Evolutionary conservation across 2,888 invertebrate species (phyloP), one percentile per base, ranked within the genome.

Genomic region (Drosophila rubida): DNA sequence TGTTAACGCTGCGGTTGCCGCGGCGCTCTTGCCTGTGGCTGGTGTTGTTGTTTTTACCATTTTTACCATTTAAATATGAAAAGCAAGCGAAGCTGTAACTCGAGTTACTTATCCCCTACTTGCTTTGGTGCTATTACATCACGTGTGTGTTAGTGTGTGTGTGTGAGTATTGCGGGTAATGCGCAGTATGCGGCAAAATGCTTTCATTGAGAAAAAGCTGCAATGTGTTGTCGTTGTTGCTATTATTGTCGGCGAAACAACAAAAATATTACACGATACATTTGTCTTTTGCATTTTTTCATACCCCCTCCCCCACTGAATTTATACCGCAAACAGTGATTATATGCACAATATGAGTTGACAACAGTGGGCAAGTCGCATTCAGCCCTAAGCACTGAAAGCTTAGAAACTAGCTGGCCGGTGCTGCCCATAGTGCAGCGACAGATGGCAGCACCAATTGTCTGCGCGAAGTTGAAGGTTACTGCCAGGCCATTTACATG

Each of bases 121-220:
- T 51, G 57, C 78, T 75, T 88, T 83, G 80, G 77, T 44, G 75
- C 57, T 70, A 71, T 84, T 84, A 84, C 83, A 78, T 84, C 88
- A 84, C 65, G 45, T 45, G 41, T 23, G 19, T 51, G 54, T 25
- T 46, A 51, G 42, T 51, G 11, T 50, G 44, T 37, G 19, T 42
- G 48, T 50, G 22, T 42, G 51, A 11, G 39, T 48, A 9, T 22
- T 45, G 44, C 60, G 64, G 59, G 60, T 48, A 71, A 70, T 79
- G 64, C 75, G 67, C 76, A 78, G 78, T 75, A 79, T 79, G 78
- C 78, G 77, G 77, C 37, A 69, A 80, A 76, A 73, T 72, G 70
- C 77, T 84, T 87, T 75, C 87, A 81, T 82, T 82, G 78, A 82
- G 81, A 75, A 87, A 81, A 80, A 46, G 27, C 50, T 19, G 11